Base-by-base conservation (phyloP, 2,888 invertebrate species). In the Drosophila sordidapex region DNA sequence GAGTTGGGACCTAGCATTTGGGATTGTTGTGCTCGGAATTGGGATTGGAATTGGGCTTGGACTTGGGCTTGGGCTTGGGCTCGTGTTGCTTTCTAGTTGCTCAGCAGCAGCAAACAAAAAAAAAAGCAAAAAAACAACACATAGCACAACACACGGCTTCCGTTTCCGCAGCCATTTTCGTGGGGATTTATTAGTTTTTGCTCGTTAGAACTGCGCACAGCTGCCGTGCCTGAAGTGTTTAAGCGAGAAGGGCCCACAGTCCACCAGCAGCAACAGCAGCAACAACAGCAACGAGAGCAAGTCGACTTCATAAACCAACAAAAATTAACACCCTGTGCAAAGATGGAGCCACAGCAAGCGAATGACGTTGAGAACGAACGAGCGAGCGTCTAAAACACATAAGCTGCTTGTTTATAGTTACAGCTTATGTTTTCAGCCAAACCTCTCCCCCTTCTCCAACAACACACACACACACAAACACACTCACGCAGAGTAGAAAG, bases 101-200 rank as follows among this genome's bases (percentile, higher is more conserved):
- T 33, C 13, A n/a, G 21, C 27, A 29, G n/a, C 25, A 56, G 10
- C 3, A 36, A 18, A 35, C 27, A 6, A 21, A 57, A 25, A 35
- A 21, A 57, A 25, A 15, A 35, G n/a, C 27, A 35, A 48, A 38
- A 48, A 62, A 29, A 36, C 31, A 52, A 54, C 67, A 70, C 70
- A 56, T 68, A 75, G 74, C 72, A 84, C 75, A 89, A 88, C 83
- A 88, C 90, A 87, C 90, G 83, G 89, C 90, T 90, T 90, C 87
- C 90, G 90, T 81, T 87, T 87, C 90, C 87, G 85, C 90, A 86
- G 89, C 83, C 85, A 90, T 82, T 90, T 91, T 90, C 84, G 87
- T 85, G 86, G 90, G 90, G 83, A 90, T 91, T 91, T 91, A 91
- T 91, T 91, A 92, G 92, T 92, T 92, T 92, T 92, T 92, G 92